Percentiles rank a stretch among this genome's conserved stretches.
These are phyloP conservation scores for Hyperoplus immaculatus DNA, from an alignment of 2,797 vertebrate genomes.

Conservation along the genomic window DNA sequence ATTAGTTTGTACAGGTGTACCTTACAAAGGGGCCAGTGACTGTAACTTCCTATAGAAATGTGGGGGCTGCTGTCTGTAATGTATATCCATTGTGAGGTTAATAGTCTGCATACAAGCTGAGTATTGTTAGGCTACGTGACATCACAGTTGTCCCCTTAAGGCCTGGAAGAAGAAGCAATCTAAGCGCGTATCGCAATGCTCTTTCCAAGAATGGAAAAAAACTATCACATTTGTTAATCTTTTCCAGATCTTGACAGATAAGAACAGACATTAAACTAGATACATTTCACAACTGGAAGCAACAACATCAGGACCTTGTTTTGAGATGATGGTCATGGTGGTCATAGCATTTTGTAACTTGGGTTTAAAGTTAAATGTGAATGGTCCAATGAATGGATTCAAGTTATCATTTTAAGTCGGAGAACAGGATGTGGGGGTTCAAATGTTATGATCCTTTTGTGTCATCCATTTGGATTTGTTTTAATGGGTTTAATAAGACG, in stretches of 20 bases:
- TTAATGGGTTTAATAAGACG: neutral
- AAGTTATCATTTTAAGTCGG: neutral
- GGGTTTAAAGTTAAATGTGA: neutral
- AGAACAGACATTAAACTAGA: neutral
- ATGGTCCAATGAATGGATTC: neutral
- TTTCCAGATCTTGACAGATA: neutral
- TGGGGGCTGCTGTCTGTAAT: neutral
- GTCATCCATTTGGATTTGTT: too few relatives aligned
- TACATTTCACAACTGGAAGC: slow-evolving; percentile 21
- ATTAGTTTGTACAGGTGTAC: neutral
- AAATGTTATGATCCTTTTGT: too few relatives aligned
- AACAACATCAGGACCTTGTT: neutral
- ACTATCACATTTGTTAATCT: neutral
- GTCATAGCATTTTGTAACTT: neutral
- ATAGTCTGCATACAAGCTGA: neutral
- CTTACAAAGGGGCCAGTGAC: neutral
- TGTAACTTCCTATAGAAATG: neutral
- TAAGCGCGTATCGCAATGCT: neutral
- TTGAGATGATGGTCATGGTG: neutral
- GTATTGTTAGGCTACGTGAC: neutral
- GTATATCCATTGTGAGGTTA: neutral
- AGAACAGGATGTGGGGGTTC: neutral
- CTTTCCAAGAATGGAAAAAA: neutral
- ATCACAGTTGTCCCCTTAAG: neutral
- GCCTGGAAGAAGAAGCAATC: slow-evolving; percentile 3